Percentiles rank a stretch among this genome's conserved stretches.
Evolutionary conservation across 2,888 invertebrate species (phyloP).

Genomic region (Minunthozetes semirufus): DNA sequence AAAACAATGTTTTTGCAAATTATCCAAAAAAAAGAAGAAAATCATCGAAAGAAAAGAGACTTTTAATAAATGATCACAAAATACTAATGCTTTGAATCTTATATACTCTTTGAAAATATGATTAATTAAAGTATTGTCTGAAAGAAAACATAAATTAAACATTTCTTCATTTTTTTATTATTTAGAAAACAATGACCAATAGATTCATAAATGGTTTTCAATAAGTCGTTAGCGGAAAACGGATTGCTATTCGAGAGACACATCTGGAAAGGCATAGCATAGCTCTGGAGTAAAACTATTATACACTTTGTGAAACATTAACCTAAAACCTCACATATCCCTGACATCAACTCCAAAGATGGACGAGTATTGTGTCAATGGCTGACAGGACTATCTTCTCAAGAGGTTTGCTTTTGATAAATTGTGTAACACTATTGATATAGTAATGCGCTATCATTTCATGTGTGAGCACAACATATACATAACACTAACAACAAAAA

Average conservation of each 20-base stretch:
- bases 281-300: conserved; percentile 3
- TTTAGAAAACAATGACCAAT: neutral
- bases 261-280: neutral
- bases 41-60: neutral
- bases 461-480: neutral
- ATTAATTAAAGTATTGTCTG: neutral
- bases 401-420: conserved; percentile 31
- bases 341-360: conserved; percentile 21
- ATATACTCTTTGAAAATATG: neutral
- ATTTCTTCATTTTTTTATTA: too few species aligned
- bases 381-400: conserved; percentile 29
- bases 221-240: neutral
- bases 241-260: neutral
- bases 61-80: neutral
- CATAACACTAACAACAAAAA: neutral
- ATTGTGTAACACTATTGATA: conserved; percentile 21
- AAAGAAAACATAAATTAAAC: neutral
- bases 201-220: neutral
- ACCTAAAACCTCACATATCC: conserved; percentile 9
- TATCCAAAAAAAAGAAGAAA: neutral
- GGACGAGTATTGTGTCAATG: conserved; percentile 32
- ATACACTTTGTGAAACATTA: conserved; percentile 21
- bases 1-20: neutral
- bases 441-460: conserved; percentile 20
- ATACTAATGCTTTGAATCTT: neutral